Evolutionary conservation across 1,140 invertebrate genomes (phyloP), one percentile per base, ranked within the genome.

Genomic region (Drosophila burlai): DNA sequence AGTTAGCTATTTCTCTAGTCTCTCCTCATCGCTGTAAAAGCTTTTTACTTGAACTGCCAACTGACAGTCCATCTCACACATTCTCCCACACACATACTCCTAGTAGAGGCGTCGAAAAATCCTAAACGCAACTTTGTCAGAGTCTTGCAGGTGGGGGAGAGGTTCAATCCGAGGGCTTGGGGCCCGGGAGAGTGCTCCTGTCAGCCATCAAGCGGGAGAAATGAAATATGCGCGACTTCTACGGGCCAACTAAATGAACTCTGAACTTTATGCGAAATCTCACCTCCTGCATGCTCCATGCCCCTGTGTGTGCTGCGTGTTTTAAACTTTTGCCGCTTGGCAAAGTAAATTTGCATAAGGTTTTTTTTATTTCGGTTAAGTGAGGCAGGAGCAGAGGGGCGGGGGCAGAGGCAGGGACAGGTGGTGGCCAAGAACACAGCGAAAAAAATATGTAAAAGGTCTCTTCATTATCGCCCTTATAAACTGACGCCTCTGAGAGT

Each of bases 311-410:
- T 34, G 73, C 76, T 78, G 76, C 76, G 66, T 79, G 76, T 72
- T 79, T 72, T 69, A 63, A 79, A 80, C 73, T 76, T 67, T 76
- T 50, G 47, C 21, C 50, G 42, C 73, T 46, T 58, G 40, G 60
- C 62, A 67, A 77, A 72, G 76, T 79, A 72, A 80, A 79, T 72
- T 80, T 80, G 76, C 67, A 80, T 79, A 64, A n/a, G 42, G 57
- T 69, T 69, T 62, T 69, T 62, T 68, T 29, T 29, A 29, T 69
- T 50, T 66, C 50, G 50, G 59, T 18, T 65, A 54, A 50, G 36
- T 52, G 40, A 15, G 67, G 15, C 11, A 16, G 16, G n/a, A 7
- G 4, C 26, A 29, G 26, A 7, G 4, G 26, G 26, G 7, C 26
- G 7, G 26, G 26, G 5, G 5, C 5, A 29, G 5, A 29, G 29